phyloP scores from a whole-genome alignment of 2,113 vertebrate species.

The Scolopax mira region DNA sequence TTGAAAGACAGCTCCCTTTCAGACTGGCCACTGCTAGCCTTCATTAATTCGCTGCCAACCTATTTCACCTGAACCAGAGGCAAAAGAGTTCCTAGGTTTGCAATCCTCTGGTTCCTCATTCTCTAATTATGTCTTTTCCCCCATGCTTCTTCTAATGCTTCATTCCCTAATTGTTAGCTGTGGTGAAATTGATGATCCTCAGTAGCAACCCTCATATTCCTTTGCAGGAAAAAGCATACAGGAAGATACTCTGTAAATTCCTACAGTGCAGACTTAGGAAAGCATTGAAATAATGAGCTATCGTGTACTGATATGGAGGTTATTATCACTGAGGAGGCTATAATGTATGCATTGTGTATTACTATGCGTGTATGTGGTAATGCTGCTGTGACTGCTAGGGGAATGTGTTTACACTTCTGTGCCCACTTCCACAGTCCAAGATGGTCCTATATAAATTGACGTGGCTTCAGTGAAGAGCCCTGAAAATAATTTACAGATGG shows the following conservation, averaged over 20 bases:
- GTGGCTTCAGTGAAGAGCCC: not conserved
- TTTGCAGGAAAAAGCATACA: not conserved
- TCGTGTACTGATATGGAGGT: not conserved
- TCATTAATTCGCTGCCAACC: not conserved
- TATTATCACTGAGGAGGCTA: not conserved
- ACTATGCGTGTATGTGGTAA: rapidly evolving
- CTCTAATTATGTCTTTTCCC: not conserved
- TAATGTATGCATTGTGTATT: not conserved
- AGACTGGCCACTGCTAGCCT: not conserved
- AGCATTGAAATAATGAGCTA: not conserved
- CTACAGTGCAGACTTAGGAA: not conserved
- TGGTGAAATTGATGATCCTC: not conserved
- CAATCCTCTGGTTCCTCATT: not conserved
- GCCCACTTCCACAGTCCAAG: not conserved
- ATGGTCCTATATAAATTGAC: not conserved
- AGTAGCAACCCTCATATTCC: not conserved
- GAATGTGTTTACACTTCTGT: not conserved
- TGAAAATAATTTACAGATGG: not conserved
- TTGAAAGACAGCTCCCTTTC: not conserved
- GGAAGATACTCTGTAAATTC: not conserved
- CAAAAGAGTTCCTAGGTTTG: not conserved
- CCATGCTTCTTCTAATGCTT: not conserved
- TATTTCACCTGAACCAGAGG: not conserved
- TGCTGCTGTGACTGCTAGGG: not conserved
- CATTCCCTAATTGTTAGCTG: not conserved